Conservation (phyloP, 2,888 invertebrate genomes). For the Creontiades dilutus region DNA sequence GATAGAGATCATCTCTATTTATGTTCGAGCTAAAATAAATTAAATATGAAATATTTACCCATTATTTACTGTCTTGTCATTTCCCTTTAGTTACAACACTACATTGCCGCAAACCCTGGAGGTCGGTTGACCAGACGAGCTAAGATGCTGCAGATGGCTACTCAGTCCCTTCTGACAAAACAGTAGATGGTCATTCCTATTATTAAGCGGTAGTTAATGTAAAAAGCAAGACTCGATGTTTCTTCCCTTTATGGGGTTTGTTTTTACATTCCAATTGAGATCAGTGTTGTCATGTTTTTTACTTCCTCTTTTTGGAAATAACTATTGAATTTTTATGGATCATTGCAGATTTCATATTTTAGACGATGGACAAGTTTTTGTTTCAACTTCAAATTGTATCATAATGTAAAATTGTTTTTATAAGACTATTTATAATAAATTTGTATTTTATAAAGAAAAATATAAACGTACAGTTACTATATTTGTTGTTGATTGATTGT, state of each 20-base stretch:
- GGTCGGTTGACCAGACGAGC: slow-evolving; percentile 67
- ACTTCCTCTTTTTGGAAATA: background rate
- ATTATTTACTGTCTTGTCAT: too few relatives aligned
- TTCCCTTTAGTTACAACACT: slow-evolving; percentile 78
- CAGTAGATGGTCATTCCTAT: slow-evolving; percentile 26
- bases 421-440: slow-evolving; percentile 31
- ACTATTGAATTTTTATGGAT: background rate
- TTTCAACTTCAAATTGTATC: background rate
- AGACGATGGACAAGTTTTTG: slow-evolving; percentile 20
- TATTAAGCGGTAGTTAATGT: background rate
- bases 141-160: slow-evolving; percentile 85
- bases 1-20: too few relatives aligned
- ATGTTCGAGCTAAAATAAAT: too few relatives aligned
- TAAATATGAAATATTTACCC: too few relatives aligned
- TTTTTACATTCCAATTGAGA: slow-evolving; percentile 8
- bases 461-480: slow-evolving; percentile 22
- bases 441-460: background rate
- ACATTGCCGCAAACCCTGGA: slow-evolving; percentile 79
- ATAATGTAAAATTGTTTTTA: slow-evolving; percentile 37
- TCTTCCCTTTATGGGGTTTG: slow-evolving; percentile 2
- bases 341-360: background rate
- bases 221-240: background rate
- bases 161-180: slow-evolving; percentile 80
- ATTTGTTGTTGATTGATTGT: background rate
- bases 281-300: background rate